Evolutionary conservation across 1,140 invertebrate genomes (phyloP).

Genomic region (Sweltsa coloradensis): DNA sequence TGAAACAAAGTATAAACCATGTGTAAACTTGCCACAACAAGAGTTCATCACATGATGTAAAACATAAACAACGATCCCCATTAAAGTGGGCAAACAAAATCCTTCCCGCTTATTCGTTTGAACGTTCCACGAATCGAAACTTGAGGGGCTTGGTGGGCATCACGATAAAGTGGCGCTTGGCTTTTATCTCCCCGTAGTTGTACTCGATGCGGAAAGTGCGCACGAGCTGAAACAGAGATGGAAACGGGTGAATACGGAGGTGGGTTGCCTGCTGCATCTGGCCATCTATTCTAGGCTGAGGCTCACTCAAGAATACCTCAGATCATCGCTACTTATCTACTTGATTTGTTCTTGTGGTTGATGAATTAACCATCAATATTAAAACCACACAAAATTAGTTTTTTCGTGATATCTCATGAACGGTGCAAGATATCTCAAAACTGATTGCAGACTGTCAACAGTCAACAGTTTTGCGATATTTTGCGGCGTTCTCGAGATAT

Average conservation of each 20-base stretch:
- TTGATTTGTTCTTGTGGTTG: neutral
- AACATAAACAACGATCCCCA: too few species aligned
- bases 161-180: slow-evolving; percentile 39
- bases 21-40: too few species aligned
- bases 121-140: slow-evolving; percentile 48
- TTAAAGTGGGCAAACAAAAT: too few species aligned
- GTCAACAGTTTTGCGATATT: too few species aligned
- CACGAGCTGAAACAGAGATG: slow-evolving; percentile 33
- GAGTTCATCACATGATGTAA: too few species aligned
- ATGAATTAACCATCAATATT: neutral
- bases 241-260: neutral
- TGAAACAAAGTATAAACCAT: too few species aligned
- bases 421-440: too few species aligned
- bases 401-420: neutral
- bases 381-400: neutral
- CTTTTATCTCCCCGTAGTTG: slow-evolving; percentile 46
- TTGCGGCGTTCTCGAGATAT: too few species aligned
- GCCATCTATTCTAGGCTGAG: neutral
- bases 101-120: too few species aligned
- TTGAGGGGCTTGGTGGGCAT: slow-evolving; percentile 42
- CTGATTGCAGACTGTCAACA: too few species aligned
- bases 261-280: neutral
- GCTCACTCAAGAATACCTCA: neutral
- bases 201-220: slow-evolving; percentile 47
- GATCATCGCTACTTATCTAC: neutral